These are phyloP conservation scores for Micoletzkya japonica DNA, from an alignment of 2,888 invertebrate genomes.

Conservation along the genomic window DNA sequence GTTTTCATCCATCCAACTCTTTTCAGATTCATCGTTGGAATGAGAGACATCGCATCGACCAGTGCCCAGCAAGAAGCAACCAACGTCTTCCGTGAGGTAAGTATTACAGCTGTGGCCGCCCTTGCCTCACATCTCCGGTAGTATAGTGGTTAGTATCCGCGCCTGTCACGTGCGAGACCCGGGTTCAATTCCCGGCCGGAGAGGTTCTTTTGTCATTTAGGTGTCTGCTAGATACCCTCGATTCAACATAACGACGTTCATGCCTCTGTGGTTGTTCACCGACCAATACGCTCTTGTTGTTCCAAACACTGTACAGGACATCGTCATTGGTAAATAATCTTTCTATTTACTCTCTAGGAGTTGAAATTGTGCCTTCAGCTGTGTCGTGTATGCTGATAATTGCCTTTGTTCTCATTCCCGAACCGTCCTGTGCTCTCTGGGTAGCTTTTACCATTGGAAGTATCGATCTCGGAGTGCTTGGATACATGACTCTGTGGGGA, in stretches of 20 bases:
- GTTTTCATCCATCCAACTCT: neutral
- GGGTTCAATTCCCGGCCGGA: conserved; percentile 54
- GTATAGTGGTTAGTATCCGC: conserved; percentile 54
- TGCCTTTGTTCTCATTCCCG: conserved; percentile 88
- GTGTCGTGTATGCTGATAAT: conserved; percentile 90
- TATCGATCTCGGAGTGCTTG: conserved; percentile 87
- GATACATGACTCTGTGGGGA: conserved; percentile 92
- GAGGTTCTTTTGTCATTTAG: conserved; percentile 35
- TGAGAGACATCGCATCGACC: conserved; percentile 53
- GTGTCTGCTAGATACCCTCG: conserved; percentile 37
- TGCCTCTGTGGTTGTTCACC: conserved; percentile 60
- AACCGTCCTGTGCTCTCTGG: conserved; percentile 87
- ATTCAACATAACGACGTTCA: conserved; percentile 59
- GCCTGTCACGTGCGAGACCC: conserved; percentile 53
- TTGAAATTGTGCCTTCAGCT: conserved; percentile 75
- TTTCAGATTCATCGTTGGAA: conserved; percentile 49
- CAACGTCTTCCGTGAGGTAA: conserved; percentile 44
- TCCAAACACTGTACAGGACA: conserved; percentile 54
- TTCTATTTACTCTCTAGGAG: neutral
- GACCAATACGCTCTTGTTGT: conserved; percentile 60
- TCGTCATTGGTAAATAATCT: conserved; percentile 26
- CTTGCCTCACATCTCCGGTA: conserved; percentile 30
- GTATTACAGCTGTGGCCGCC: neutral
- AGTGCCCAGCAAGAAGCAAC: conserved; percentile 51
- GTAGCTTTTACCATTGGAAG: conserved; percentile 74